Evolutionary conservation across 2,888 invertebrate species (phyloP).

Genomic region (Hylaea fasciaria): DNA sequence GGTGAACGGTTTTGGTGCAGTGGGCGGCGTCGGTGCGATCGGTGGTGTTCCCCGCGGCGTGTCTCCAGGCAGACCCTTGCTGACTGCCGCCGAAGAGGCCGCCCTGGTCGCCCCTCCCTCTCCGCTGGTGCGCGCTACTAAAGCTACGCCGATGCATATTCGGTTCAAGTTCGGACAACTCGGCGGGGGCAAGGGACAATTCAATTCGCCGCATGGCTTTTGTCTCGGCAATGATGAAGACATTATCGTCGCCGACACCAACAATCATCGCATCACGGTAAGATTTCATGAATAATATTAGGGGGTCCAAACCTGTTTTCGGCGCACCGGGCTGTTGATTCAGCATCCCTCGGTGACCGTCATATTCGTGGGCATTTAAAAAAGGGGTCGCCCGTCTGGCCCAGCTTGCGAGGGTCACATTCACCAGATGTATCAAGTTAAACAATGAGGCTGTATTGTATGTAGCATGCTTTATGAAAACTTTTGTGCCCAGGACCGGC

Average conservation of each 20-base stretch:
- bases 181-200: slow-evolving; percentile 96
- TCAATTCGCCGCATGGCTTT: slow-evolving; percentile 98
- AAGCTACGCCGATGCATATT: slow-evolving; percentile 94
- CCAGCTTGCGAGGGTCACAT: neutral
- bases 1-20: slow-evolving; percentile 79
- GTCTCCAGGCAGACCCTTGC: slow-evolving; percentile 76
- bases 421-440: neutral
- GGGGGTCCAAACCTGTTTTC: neutral
- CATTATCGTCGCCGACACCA: slow-evolving; percentile 98
- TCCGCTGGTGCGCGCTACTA: slow-evolving; percentile 86
- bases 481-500: neutral
- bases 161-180: slow-evolving; percentile 97
- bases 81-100: slow-evolving; percentile 78
- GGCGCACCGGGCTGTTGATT: neutral
- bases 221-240: slow-evolving; percentile 97
- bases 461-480: neutral
- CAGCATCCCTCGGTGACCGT: neutral
- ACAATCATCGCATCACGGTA: slow-evolving; percentile 97
- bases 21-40: slow-evolving; percentile 75
- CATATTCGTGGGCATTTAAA: neutral
- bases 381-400: neutral
- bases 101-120: slow-evolving; percentile 78
- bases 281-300: slow-evolving; percentile 6
- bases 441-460: neutral
- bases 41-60: slow-evolving; percentile 80